These are phyloP conservation scores for Ditula angustiorana DNA, from an alignment of 2,888 invertebrate genomes.

Conservation along the genomic window DNA sequence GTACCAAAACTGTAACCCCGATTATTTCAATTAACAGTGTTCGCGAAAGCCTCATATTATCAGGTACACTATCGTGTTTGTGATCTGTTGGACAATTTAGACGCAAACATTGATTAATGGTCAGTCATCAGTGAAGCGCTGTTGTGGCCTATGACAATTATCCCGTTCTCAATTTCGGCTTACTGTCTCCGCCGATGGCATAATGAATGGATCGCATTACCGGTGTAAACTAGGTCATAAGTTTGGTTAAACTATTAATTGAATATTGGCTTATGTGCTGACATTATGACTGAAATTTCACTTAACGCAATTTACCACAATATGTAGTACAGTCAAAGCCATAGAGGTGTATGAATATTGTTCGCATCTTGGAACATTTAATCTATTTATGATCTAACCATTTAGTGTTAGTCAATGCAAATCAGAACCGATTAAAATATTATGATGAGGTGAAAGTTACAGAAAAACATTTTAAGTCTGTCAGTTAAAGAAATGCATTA, in stretches of 20 bases:
- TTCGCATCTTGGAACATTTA: too few relatives aligned
- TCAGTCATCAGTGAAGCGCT: conserved; percentile 22
- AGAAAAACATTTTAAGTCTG: too few relatives aligned
- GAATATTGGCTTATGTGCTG: too few relatives aligned
- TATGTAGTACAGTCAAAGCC: too few relatives aligned
- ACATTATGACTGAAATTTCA: too few relatives aligned
- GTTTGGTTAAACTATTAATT: conserved; percentile 8
- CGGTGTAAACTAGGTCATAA: not conserved
- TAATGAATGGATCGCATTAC: conserved; percentile 34
- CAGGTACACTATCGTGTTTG: conserved; percentile 14
- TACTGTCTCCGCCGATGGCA: conserved; percentile 22
- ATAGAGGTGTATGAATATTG: too few relatives aligned
- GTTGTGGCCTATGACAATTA: conserved; percentile 32
- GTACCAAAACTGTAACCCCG: not conserved
- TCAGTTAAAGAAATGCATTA: too few relatives aligned
- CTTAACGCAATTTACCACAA: too few relatives aligned
- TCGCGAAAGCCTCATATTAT: conserved; percentile 3
- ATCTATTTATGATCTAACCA: too few relatives aligned
- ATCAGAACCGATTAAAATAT: too few relatives aligned
- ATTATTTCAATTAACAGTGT: not conserved
- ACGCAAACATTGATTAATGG: conserved; percentile 37
- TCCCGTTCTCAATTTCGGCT: conserved; percentile 22
- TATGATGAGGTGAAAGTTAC: too few relatives aligned
- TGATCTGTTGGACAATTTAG: conserved; percentile 14
- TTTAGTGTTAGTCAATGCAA: too few relatives aligned